Evolutionary conservation across 2,113 vertebrate genomes (phyloP).

Genomic region (Aplodontia rufa): DNA sequence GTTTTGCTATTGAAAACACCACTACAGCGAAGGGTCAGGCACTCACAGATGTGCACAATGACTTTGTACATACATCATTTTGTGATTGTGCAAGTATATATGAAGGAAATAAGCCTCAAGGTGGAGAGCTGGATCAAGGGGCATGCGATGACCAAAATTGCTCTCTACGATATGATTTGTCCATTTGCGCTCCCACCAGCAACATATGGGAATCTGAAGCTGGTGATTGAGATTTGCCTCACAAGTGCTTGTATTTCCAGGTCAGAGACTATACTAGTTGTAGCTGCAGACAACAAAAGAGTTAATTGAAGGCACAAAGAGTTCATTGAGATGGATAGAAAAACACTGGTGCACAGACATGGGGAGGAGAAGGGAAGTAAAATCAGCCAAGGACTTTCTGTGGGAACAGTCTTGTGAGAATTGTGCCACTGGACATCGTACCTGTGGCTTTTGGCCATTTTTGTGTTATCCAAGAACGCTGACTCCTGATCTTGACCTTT

Average conservation of each 20-base stretch:
- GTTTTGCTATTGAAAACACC: not conserved
- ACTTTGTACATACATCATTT: not conserved
- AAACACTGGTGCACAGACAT: not conserved
- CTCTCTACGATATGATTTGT: not conserved
- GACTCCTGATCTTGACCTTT: not conserved
- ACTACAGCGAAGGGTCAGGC: not conserved
- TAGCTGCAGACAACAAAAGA: not conserved
- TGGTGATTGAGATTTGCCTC: not conserved
- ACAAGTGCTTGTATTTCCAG: conserved; percentile 36
- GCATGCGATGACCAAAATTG: not conserved
- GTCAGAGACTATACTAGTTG: not conserved
- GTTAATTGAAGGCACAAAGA: conserved; percentile 2
- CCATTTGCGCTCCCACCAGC: not conserved
- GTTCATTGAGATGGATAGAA: not conserved
- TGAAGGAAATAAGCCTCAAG: not conserved
- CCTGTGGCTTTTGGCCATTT: not conserved
- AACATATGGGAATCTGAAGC: not conserved
- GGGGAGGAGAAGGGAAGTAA: not conserved
- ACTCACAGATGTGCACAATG: not conserved
- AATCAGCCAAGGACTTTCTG: not conserved
- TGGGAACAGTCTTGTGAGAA: not conserved
- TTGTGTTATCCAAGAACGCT: not conserved
- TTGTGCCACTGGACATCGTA: not conserved
- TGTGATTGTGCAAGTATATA: not conserved
- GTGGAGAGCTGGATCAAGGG: not conserved